A percentile compares a stretch with the other conserved stretches of the same genome.
Conservation (phyloP, 2,113 vertebrate genomes). For the Oriolus oriolus region DNA sequence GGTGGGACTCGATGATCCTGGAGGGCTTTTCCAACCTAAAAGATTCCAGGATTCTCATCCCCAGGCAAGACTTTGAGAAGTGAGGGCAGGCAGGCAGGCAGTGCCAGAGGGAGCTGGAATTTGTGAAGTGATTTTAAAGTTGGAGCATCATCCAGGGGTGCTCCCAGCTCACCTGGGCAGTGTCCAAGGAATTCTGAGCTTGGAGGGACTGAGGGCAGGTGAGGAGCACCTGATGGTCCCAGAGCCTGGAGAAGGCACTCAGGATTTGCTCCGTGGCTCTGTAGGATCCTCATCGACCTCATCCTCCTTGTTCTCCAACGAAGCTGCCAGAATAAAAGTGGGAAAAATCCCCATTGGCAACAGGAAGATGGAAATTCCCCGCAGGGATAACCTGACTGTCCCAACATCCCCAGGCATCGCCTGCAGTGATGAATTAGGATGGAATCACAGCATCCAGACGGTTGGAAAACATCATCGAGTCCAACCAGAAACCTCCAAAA, state of each 20-base stretch:
- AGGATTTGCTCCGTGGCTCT: not conserved
- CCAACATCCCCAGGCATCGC: not conserved
- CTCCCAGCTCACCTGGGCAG: not conserved
- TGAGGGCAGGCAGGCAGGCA: not conserved
- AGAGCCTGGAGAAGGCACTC: not conserved
- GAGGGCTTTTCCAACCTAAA: not conserved
- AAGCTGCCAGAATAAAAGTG: not conserved
- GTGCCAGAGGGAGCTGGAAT: not conserved
- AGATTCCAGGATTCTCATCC: not conserved
- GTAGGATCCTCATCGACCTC: not conserved
- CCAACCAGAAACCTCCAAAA: not conserved
- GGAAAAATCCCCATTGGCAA: no score
- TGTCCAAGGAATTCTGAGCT: not conserved
- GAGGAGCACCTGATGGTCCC: not conserved
- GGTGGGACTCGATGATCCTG: not conserved
- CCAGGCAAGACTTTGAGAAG: not conserved
- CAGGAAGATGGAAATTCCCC: not conserved
- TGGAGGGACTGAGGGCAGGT: not conserved
- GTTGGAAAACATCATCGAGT: not conserved
- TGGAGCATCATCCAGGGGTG: not conserved
- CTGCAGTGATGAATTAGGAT: rapidly evolving
- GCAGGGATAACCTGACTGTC: not conserved
- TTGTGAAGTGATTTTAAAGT: rapidly evolving
- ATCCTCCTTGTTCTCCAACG: not conserved
- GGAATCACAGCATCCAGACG: no score